phyloP scores from a whole-genome alignment of 1,140 invertebrate genomes.

The Ladona fulva region DNA sequence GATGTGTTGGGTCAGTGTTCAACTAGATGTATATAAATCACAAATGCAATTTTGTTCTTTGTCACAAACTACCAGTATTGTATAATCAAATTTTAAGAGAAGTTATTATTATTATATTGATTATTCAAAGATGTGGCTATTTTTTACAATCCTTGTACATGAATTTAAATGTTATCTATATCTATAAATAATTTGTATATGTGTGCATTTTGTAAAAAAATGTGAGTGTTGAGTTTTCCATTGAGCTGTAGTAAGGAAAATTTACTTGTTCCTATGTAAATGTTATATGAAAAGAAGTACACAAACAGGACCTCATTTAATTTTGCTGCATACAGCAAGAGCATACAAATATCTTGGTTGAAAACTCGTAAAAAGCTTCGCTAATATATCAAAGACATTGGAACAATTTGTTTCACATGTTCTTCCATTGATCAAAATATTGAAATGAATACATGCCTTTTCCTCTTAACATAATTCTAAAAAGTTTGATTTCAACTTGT shows the following conservation, averaged over 20 bases:
- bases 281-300: neutral
- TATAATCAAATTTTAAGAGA: neutral
- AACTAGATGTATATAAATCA: neutral
- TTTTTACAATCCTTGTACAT: conserved; percentile 4
- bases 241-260: neutral
- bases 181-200: conserved; percentile 7
- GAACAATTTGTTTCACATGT: too few species aligned
- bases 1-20: neutral
- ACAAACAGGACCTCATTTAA: conserved; percentile 9
- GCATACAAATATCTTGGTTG: neutral
- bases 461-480: too few species aligned
- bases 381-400: neutral
- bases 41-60: neutral
- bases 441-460: too few species aligned
- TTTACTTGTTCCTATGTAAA: neutral
- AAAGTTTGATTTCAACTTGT: too few species aligned
- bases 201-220: neutral
- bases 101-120: conserved; percentile 1
- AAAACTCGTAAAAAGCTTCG: neutral
- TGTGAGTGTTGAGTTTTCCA: neutral
- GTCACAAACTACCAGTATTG: conserved; percentile 5
- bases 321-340: neutral
- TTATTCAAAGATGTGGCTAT: conserved; percentile 7
- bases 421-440: too few species aligned
- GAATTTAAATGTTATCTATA: conserved; percentile 11